phyloP scores from a whole-genome alignment of 2,888 invertebrate genomes.

The Myopa testacea region DNA sequence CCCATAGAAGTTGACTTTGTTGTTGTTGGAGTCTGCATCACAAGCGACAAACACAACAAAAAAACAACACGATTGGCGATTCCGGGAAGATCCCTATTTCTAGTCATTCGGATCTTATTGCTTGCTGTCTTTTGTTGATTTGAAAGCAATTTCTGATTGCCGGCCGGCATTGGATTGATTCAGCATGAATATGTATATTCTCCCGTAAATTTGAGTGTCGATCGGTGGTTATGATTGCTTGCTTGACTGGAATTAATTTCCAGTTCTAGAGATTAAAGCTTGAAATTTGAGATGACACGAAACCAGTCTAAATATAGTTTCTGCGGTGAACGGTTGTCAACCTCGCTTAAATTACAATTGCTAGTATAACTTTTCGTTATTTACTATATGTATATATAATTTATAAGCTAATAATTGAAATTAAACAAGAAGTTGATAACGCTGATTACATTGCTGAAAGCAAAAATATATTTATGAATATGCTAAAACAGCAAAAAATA shows the following conservation, averaged over 20 bases:
- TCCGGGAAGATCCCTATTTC: background rate
- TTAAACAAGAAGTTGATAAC: slow-evolving; percentile 20
- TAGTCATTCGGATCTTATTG: background rate
- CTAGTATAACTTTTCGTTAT: slow-evolving; percentile 1
- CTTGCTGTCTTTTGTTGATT: background rate
- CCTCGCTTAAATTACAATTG: background rate
- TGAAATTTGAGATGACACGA: slow-evolving; percentile 30
- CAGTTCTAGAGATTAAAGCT: slow-evolving; percentile 36
- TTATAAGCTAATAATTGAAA: slow-evolving; percentile 31
- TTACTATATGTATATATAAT: background rate
- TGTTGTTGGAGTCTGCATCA: too few relatives aligned
- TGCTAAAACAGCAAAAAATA: background rate
- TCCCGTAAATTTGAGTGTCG: background rate
- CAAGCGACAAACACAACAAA: too few relatives aligned
- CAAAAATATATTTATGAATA: slow-evolving; percentile 13
- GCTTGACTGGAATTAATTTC: slow-evolving; percentile 11
- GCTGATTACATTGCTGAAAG: background rate
- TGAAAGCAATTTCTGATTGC: background rate
- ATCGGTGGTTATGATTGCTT: background rate
- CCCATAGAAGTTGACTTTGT: too few relatives aligned
- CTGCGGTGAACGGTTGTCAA: slow-evolving; percentile 53
- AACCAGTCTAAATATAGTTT: slow-evolving; percentile 58
- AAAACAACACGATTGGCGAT: too few relatives aligned
- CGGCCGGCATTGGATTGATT: slow-evolving; percentile 31
- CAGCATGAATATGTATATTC: background rate